phyloP scores from a whole-genome alignment of 2,888 invertebrate genomes.

The Acleris emargana region DNA sequence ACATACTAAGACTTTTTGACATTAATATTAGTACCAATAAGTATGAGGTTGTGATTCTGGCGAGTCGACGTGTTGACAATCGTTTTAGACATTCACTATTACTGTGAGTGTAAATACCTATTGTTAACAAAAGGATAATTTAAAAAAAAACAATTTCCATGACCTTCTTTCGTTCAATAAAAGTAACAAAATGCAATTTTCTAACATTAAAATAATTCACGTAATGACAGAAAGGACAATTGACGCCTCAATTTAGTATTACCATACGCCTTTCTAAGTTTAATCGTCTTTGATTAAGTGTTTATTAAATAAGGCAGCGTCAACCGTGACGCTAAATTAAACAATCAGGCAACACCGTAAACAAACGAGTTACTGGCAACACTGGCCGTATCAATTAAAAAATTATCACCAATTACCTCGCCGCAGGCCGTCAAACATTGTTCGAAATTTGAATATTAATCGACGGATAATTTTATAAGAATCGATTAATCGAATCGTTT shows the following conservation, averaged over 20 bases:
- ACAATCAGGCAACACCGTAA: constrained; percentile 29
- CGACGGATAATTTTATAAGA: constrained; percentile 57
- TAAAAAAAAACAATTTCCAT: neutral
- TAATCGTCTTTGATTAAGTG: constrained; percentile 29
- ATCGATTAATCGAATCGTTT: constrained; percentile 63
- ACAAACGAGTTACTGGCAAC: constrained; percentile 36
- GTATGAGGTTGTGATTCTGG: no score
- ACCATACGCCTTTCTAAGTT: constrained; percentile 27
- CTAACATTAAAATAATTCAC: constrained; percentile 23
- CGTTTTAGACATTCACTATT: no score
- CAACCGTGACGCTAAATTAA: constrained; percentile 36
- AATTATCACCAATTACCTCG: constrained; percentile 70
- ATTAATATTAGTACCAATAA: no score
- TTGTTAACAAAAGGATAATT: no score
- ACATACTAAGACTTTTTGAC: no score
- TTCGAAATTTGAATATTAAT: constrained; percentile 72
- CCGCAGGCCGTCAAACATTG: constrained; percentile 67
- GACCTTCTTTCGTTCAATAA: constrained; percentile 4
- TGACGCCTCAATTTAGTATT: constrained; percentile 22
- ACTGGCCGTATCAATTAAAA: constrained; percentile 66
- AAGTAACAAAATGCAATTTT: constrained; percentile 10
- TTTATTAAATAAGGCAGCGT: constrained; percentile 31
- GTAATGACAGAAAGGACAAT: constrained; percentile 24
- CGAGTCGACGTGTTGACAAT: no score
- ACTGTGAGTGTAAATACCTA: no score